Conservation (phyloP, 2,113 vertebrate genomes). For the Pionites leucogaster region DNA sequence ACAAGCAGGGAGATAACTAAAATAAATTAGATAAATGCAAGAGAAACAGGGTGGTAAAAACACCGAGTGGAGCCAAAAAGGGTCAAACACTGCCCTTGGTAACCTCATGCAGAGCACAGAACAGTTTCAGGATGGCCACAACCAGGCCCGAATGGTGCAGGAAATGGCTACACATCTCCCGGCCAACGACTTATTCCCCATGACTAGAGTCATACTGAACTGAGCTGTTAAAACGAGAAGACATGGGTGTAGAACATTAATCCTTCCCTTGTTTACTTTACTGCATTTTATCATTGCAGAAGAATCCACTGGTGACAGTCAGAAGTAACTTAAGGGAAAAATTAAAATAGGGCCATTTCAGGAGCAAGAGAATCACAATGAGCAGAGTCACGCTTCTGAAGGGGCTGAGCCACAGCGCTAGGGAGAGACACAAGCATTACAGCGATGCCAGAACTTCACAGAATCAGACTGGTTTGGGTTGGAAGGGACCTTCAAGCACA, state of each 20-base stretch:
- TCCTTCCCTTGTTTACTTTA: neutral
- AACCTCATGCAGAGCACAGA: neutral
- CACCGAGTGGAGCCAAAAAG: rapidly evolving
- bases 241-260: neutral
- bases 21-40: neutral
- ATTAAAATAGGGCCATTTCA: neutral
- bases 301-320: rapidly evolving
- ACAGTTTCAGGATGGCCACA: neutral
- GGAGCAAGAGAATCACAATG: neutral
- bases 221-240: neutral
- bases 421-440: rapidly evolving
- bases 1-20: neutral
- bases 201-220: neutral
- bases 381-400: neutral
- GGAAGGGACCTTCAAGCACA: neutral
- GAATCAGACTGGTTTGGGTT: neutral
- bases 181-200: neutral
- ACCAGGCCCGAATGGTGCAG: neutral
- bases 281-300: neutral
- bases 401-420: neutral
- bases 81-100: neutral
- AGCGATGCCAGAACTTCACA: rapidly evolving
- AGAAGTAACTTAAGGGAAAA: neutral
- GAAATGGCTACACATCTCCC: rapidly evolving
- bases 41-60: neutral